Evolutionary conservation across 37 sponge, comb jelly and placozoan genomes (phyloP), one percentile per base, ranked within the genome.

Genomic region (Haliclona indistincta): DNA sequence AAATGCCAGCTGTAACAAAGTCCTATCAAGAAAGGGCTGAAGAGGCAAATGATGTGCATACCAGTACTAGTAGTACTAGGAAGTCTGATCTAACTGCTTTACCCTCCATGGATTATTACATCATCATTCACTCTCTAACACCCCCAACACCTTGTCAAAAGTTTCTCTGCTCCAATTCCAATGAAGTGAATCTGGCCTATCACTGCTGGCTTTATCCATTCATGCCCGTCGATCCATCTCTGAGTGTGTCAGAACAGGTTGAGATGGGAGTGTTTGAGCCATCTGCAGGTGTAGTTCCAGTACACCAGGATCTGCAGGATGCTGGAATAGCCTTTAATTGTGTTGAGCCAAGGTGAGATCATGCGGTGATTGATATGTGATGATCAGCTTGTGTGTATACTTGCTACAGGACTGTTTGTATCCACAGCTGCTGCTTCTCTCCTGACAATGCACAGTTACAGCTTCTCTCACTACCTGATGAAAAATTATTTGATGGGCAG

Each of bases 401-500:
- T 2, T 74, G 36, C 35, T 65, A 30, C 68, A 91, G 91, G 70
- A 85, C 91, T 23, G 86, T 91, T 30, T 91, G 91, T 45, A 78
- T 91, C 22, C 91, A 91, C 34, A 54, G 44, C 47, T 76, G 86
- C 51, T 58, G 82, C 38, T 82, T 91, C 70, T 85, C 86, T 38
- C 91, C 91, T 1, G 91, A 91, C 55, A 91, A 91, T 47, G 91
- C 91, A 5, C 86, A 86, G 65, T 56, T 91, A 32, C 86, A 91
- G 33, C 67, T 86, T 11, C 11, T n/a, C 7, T 7, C 11, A n/a
- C n/a, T n/a, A n/a, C n/a, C n/a, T n/a, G n/a, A n/a, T n/a, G n/a
- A n/a, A n/a, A n/a, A n/a, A n/a, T n/a, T n/a, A n/a, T 58, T 43
- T n/a, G 22, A 64, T 44, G 38, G 45, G 1, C n/a, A n/a, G n/a